Percentiles rank a stretch among this genome's conserved stretches.
phyloP scores from a whole-genome alignment of 1,140 invertebrate species.

The Drosophila oshimai region DNA sequence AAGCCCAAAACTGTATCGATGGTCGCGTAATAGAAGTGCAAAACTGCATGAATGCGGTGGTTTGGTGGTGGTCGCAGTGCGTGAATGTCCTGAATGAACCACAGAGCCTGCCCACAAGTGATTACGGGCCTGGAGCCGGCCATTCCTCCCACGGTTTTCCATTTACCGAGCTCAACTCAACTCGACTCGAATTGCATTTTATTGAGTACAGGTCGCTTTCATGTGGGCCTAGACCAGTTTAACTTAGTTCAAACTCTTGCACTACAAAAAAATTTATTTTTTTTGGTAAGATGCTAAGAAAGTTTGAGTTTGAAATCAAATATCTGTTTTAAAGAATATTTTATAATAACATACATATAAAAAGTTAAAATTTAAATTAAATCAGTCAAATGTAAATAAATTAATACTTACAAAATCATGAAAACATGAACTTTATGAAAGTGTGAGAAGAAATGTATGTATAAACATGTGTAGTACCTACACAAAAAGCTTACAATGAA shows the following conservation, averaged over 20 bases:
- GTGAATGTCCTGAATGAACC: background rate
- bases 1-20: slow-evolving; percentile 21
- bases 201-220: slow-evolving; percentile 46
- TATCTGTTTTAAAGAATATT: no score
- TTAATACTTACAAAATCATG: no score
- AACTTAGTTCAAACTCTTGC: background rate
- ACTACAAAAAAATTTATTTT: background rate
- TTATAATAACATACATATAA: no score
- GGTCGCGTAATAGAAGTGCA: slow-evolving; percentile 38
- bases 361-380: no score
- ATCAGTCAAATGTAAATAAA: no score
- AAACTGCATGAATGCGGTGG: slow-evolving; percentile 31
- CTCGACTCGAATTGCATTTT: slow-evolving; percentile 35
- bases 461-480: no score
- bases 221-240: slow-evolving; percentile 19
- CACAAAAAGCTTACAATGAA: no score
- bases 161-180: slow-evolving; percentile 19
- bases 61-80: background rate
- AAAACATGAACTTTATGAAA: no score
- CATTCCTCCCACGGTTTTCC: slow-evolving; percentile 21
- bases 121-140: slow-evolving; percentile 23
- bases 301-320: no score
- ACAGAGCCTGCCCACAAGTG: slow-evolving; percentile 17
- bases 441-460: no score
- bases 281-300: no score